Base-by-base conservation (phyloP, 2,888 invertebrate species). In the Tortricodes alternella region DNA sequence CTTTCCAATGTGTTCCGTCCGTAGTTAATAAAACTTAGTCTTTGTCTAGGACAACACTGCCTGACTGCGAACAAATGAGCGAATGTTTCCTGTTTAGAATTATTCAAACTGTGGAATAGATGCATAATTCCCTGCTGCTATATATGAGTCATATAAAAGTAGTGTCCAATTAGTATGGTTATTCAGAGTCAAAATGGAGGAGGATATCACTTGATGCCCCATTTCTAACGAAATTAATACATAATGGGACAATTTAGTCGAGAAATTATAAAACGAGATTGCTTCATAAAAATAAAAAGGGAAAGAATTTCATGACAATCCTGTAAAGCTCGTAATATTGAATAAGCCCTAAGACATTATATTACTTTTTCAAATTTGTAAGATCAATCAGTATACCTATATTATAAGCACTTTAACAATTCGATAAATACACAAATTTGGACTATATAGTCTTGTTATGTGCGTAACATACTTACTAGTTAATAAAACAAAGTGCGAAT, bases 401-500 rank as follows among this genome's bases (percentile, higher is more conserved):
- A n/a, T n/a, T n/a, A n/a, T n/a, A n/a, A n/a, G n/a, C n/a, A n/a
- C n/a, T n/a, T n/a, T n/a, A n/a, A n/a, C n/a, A n/a, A n/a, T n/a
- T n/a, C 11, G 1, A 29, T 29, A n/a, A 29, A 29, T 4, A n/a
- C 3, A 29, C 11, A 5, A 29, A n/a, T 11, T n/a, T 29, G 29
- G 9, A n/a, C 21, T n/a, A 11, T 29, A n/a, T n/a, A n/a, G 4
- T 29, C 5, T n/a, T 4, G 27, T n/a, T n/a, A n/a, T 29, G 11
- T 3, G 29, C 29, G 29, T 29, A 29, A 29, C 11, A 5, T 29
- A 27, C 4, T 27, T 27, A 39, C n/a, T 8, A 43, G 24, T 24
- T 41, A 49, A 29, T 27, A 49, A 37, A 24, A 13, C 19, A n/a
- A 35, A 49, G 29, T 43, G 43, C 32, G 21, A 38, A 24, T 18